Base-by-base conservation (phyloP, 2,888 invertebrate genomes). In the Parnassius smintheus region DNA sequence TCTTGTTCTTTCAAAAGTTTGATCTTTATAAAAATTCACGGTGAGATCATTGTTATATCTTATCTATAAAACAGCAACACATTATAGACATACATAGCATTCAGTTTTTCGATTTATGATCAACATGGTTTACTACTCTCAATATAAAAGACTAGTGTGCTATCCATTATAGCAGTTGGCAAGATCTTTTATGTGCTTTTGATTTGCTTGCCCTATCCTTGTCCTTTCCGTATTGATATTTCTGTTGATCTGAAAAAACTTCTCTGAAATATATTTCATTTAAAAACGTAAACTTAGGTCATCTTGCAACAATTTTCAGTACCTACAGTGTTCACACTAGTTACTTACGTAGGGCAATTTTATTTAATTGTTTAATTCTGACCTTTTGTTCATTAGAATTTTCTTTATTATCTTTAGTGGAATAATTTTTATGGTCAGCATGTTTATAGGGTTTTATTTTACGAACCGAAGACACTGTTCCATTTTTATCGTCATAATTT, bases 401-500 rank as follows among this genome's bases (percentile, higher is more conserved):
- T 58, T 83, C 82, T 75, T 80, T 86, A 68, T 70, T 80, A 62
- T 85, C 83, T 73, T 77, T 81, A 46, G 71, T 71, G 62, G 71
- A 73, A 65, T 83, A 82, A 72, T 76, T 80, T 73, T 82, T 88
- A 68, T 77, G 78, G 72, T 79, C 85, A 55, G 82, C 70, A 65
- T 77, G 70, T 56, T 78, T 78, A 10, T 73, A 78, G 63, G 83
- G 70, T 74, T 81, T 80, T 55, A 89, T 76, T 84, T 91, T 90
- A 69, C 85, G 82, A 66, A 91, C 75, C 12, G 91, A 91, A 10
- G 91, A 86, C 4, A 91, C 87, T 10, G 90, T 90, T 69, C 91
- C 91, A 66, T 91, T 86, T 78, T 91, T 90, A 66, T 91, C 91
- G 65, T 91, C 87, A 64, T 91, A 91, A 70, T 91, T 91, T 63